Conservation (phyloP, 2,113 vertebrate genomes). For the Holacanthus passer region DNA sequence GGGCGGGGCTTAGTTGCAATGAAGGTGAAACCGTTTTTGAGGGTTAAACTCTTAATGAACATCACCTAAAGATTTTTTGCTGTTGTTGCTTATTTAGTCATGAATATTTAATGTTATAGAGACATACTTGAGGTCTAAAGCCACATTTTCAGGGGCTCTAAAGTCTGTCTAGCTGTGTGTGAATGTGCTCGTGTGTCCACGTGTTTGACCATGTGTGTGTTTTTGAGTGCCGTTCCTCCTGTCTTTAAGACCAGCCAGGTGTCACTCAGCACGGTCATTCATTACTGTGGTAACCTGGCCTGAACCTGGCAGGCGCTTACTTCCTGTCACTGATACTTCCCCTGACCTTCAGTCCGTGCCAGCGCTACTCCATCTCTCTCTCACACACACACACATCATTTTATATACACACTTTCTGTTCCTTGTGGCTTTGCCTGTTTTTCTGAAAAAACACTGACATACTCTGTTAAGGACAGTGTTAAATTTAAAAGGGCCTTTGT, state of each 20-base stretch:
- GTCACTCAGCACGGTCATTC: conserved; percentile 85
- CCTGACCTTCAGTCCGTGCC: conserved; percentile 87
- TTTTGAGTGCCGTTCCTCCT: conserved; percentile 27
- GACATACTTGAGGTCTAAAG: neutral
- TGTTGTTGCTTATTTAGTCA: neutral
- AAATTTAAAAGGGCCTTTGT: conserved; percentile 16
- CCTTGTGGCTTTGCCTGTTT: conserved; percentile 17
- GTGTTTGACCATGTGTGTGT: conserved; percentile 40
- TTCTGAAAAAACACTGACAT: conserved; percentile 40
- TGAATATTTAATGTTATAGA: neutral
- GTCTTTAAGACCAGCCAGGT: conserved; percentile 82
- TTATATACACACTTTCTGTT: conserved; percentile 22
- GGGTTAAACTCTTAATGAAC: too few relatives aligned
- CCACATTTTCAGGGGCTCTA: neutral
- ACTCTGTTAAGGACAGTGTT: neutral
- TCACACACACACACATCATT: conserved; percentile 43
- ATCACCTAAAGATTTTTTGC: too few relatives aligned
- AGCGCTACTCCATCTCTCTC: conserved; percentile 61
- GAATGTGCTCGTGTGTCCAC: conserved; percentile 22
- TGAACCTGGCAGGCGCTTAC: conserved; percentile 81
- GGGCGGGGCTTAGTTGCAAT: neutral
- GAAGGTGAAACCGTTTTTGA: neutral
- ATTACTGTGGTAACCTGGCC: conserved; percentile 85
- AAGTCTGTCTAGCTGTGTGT: neutral
- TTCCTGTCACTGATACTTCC: conserved; percentile 94